phyloP scores from a whole-genome alignment of 2,113 vertebrate species.

The Hyperopisus bebe region DNA sequence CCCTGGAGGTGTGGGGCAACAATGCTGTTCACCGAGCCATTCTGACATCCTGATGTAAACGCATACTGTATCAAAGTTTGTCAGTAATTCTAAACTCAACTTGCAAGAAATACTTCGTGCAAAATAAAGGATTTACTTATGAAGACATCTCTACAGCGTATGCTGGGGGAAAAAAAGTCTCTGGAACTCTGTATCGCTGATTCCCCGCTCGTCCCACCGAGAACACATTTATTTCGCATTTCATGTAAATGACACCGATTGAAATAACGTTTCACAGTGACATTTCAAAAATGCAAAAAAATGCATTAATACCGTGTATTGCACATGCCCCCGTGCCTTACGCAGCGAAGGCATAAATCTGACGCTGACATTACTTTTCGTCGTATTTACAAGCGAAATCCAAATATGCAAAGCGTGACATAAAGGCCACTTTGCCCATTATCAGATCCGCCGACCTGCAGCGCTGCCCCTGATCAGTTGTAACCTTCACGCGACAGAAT shows the following conservation, averaged over 20 bases:
- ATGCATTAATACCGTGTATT: background rate
- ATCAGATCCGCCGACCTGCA: background rate
- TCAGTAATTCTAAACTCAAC: background rate
- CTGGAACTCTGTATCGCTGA: background rate
- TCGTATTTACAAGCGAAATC: background rate
- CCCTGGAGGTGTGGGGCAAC: background rate
- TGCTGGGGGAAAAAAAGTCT: background rate
- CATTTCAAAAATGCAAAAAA: background rate
- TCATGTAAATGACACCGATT: background rate
- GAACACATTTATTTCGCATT: background rate
- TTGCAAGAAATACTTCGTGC: background rate
- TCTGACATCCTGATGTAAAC: background rate
- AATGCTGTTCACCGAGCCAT: background rate
- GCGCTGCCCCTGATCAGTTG: background rate
- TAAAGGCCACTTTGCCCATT: background rate
- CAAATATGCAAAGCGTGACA: background rate
- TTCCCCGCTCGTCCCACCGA: background rate
- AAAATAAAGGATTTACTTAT: background rate
- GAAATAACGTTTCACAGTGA: background rate
- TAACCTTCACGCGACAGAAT: background rate
- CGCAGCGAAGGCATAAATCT: background rate
- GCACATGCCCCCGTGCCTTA: background rate
- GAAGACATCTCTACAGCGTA: background rate
- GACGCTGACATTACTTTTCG: background rate
- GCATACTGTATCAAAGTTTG: background rate